Percentiles rank a stretch among this genome's conserved stretches.
Evolutionary conservation across 2,888 invertebrate species (phyloP).

Genomic region (Heliconius ismenius): DNA sequence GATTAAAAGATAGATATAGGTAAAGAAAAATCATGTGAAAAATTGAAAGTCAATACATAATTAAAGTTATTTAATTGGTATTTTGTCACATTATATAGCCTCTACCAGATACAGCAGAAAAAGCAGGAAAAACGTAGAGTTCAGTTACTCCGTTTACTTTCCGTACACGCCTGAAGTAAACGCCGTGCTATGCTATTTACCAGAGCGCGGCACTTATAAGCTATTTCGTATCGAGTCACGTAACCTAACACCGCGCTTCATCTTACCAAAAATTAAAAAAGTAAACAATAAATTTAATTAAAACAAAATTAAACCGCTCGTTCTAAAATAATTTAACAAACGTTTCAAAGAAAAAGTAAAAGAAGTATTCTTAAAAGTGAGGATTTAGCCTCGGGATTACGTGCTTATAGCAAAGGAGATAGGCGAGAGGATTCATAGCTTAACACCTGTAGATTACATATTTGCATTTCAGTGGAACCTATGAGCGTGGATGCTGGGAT

Average conservation of each 20-base stretch:
- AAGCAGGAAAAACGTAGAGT: too few relatives aligned
- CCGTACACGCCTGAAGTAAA: neutral
- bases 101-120: too few relatives aligned
- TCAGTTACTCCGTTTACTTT: too few relatives aligned
- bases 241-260: neutral
- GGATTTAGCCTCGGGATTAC: conserved; percentile 22
- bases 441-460: conserved; percentile 34
- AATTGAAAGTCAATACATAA: too few relatives aligned
- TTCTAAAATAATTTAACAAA: conserved; percentile 1
- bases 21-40: too few relatives aligned
- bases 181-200: neutral
- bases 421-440: conserved; percentile 26
- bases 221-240: neutral
- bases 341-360: neutral
- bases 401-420: conserved; percentile 26
- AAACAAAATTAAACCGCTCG: neutral
- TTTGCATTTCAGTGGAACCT: conserved; percentile 25
- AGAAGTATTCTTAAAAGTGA: conserved; percentile 4
- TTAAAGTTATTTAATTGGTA: too few relatives aligned
- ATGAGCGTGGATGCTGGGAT: conserved; percentile 12
- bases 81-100: too few relatives aligned
- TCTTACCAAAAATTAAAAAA: neutral
- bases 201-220: too few relatives aligned
- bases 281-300: neutral
- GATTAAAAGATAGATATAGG: too few relatives aligned